A percentile compares a stretch with the other conserved stretches of the same genome.
Evolutionary conservation across 2,888 invertebrate species (phyloP).

Genomic region (Enchytraeus crypticus): DNA sequence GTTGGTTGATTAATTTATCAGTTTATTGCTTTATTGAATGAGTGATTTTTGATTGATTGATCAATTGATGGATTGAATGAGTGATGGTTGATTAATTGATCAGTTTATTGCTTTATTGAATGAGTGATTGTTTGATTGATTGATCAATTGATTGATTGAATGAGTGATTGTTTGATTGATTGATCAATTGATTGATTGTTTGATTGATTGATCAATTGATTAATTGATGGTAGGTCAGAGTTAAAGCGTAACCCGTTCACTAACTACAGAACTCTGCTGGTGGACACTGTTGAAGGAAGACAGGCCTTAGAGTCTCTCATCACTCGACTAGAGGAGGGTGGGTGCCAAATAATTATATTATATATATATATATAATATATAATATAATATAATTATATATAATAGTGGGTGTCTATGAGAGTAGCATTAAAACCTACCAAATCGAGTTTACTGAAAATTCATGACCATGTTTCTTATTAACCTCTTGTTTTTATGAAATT

Average conservation of each 20-base stretch:
- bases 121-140: not conserved
- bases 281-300: constrained; percentile 46
- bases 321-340: constrained; percentile 53
- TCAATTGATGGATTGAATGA: not conserved
- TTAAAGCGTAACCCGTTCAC: constrained; percentile 24
- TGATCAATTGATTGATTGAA: not conserved
- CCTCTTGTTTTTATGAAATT: too few relatives aligned
- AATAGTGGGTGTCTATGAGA: too few relatives aligned
- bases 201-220: not conserved
- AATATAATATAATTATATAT: too few relatives aligned
- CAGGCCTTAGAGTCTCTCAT: constrained; percentile 55
- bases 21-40: not conserved
- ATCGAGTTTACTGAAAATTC: too few relatives aligned
- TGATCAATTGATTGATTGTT: not conserved
- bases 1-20: not conserved
- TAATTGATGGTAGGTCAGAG: not conserved
- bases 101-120: not conserved
- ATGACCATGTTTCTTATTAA: too few relatives aligned
- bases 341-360: not conserved
- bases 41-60: not conserved
- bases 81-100: not conserved
- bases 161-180: not conserved
- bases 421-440: too few relatives aligned
- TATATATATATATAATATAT: too few relatives aligned
- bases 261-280: constrained; percentile 42